Evolutionary conservation across 2,888 invertebrate genomes (phyloP), one percentile per base, ranked within the genome.

Genomic region (Capitulum mitella): DNA sequence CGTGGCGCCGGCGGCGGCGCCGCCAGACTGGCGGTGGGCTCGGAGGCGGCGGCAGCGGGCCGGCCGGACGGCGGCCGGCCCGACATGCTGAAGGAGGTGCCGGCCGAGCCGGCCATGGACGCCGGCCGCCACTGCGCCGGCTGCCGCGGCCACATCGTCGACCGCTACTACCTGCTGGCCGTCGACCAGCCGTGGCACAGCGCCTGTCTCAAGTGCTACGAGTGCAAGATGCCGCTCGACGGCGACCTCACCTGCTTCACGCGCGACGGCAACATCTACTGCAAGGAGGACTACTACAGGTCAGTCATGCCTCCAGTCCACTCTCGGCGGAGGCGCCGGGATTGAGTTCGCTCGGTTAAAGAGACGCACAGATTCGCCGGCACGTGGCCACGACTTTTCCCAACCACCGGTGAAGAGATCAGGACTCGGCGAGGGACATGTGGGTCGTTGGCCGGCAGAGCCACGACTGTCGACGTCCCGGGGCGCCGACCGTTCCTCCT

Each of bases 241-340:
- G 90, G 93, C 14, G 93, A 95, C 85, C 88, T 93, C 81, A 94
- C 94, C 82, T 96, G 96, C 87, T 97, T 95, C 86, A 92, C 93
- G 19, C 88, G 94, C 82, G 94, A 95, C 84, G 94, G 94, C 78
- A 92, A 92, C 85, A 95, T 96, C 83, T 96, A 94, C 87, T 97
- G 96, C 89, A 95, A 95, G 85, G 94, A 95, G 84, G 96, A 97
- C 86, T 97, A 96, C 85, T 94, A 93, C 87, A 92, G 95, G 96
- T 95, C 86, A 87, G 87, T 32, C n/a, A n/a, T n/a, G n/a, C n/a
- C n/a, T n/a, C n/a, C n/a, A n/a, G n/a, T n/a, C n/a, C n/a, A n/a
- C n/a, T n/a, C n/a, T n/a, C n/a, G n/a, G n/a, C n/a, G n/a, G n/a
- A n/a, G n/a, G n/a, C n/a, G n/a, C n/a, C n/a, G n/a, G n/a, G n/a